Conservation (phyloP, 2,797 vertebrate species). For the Channallabes apus region DNA sequence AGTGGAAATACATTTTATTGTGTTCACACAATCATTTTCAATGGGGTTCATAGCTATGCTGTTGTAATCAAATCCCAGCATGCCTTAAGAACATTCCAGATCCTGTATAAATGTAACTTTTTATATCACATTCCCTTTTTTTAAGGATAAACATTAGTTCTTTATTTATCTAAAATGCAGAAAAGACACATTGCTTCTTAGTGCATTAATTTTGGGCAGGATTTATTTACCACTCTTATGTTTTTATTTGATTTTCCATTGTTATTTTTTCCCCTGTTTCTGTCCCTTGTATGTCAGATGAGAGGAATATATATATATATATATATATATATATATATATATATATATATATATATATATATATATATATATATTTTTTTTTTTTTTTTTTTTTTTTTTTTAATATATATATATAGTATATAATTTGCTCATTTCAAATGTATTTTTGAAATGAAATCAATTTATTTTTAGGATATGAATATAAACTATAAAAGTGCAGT, state of each 20-base stretch:
- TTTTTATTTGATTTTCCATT: background rate
- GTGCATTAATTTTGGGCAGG: slow-evolving; percentile 63
- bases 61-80: slow-evolving; percentile 23
- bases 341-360: no score
- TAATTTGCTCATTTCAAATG: background rate
- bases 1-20: background rate
- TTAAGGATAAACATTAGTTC: slow-evolving; percentile 31
- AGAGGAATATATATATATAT: no score
- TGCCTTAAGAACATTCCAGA: slow-evolving; percentile 10
- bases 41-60: slow-evolving; percentile 80
- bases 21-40: slow-evolving; percentile 27
- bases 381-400: no score
- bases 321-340: no score
- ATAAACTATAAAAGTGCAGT: background rate
- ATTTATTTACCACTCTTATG: slow-evolving; percentile 63
- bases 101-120: slow-evolving; percentile 17
- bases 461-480: background rate
- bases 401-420: no score
- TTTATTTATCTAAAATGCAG: slow-evolving; percentile 7
- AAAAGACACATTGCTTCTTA: slow-evolving; percentile 49
- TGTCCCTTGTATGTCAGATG: slow-evolving; percentile 81
- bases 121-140: slow-evolving; percentile 33
- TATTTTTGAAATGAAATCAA: background rate
- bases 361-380: no score
- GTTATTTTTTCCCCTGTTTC: slow-evolving; percentile 58